These are phyloP conservation scores for Druon quercuslanigerum DNA, from an alignment of 1,140 invertebrate species.

Conservation along the genomic window DNA sequence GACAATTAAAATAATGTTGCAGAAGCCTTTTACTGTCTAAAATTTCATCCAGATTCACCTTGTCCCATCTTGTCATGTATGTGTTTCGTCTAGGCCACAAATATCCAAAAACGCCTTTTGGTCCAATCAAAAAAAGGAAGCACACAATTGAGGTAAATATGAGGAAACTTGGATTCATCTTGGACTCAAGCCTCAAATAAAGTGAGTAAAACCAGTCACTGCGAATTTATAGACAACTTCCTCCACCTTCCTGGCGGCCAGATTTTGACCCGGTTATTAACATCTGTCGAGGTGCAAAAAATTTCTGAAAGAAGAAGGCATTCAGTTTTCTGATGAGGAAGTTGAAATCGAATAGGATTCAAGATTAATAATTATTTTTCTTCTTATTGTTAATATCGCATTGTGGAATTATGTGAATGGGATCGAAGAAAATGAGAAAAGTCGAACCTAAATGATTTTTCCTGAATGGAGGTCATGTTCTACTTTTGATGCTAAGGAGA, in stretches of 20 bases:
- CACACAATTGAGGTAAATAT: conserved; percentile 36
- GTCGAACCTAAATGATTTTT: neutral
- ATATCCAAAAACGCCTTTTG: conserved; percentile 33
- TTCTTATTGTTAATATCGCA: no score
- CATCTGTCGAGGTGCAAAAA: conserved; percentile 3
- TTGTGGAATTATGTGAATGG: no score
- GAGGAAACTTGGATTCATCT: conserved; percentile 41
- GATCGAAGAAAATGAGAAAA: neutral
- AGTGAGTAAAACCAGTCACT: conserved; percentile 36
- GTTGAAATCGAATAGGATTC: no score
- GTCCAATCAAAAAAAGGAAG: conserved; percentile 29
- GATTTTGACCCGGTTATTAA: conserved; percentile 28
- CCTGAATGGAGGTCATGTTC: neutral
- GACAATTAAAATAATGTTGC: conserved; percentile 78
- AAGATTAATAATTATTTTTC: no score
- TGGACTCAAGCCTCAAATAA: conserved; percentile 41
- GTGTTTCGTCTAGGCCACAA: conserved; percentile 44
- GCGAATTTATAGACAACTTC: conserved; percentile 44
- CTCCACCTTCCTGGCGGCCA: conserved; percentile 27
- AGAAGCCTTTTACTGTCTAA: conserved; percentile 77
- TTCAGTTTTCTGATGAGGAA: neutral
- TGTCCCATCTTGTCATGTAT: conserved; percentile 73
- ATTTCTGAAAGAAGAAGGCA: neutral
- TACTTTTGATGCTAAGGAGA: conserved; percentile 3
- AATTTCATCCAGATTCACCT: conserved; percentile 77